Conservation (phyloP, 2,113 vertebrate species). For the Nematolebias whitei region DNA sequence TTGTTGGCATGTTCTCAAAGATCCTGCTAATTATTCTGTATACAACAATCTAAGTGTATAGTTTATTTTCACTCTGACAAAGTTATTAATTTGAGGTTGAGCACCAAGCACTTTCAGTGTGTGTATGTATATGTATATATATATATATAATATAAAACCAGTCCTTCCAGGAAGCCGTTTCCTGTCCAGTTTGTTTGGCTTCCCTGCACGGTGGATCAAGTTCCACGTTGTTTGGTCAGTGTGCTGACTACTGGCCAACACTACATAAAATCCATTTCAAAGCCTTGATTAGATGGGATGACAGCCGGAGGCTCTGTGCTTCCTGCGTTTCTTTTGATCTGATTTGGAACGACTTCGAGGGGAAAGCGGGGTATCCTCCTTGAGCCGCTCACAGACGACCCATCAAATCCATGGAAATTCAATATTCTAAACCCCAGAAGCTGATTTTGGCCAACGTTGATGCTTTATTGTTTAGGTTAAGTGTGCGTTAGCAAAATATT, state of each 20-base stretch:
- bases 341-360: slow-evolving; percentile 39
- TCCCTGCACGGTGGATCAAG: slow-evolving; percentile 30
- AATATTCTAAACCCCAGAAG: slow-evolving; percentile 23
- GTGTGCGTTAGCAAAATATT: neutral
- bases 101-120: too few species aligned
- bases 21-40: neutral
- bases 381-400: slow-evolving; percentile 25
- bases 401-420: slow-evolving; percentile 29
- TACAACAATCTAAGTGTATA: too few species aligned
- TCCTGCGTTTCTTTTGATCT: slow-evolving; percentile 42
- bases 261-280: slow-evolving; percentile 40
- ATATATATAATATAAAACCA: too few species aligned
- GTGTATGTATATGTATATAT: too few species aligned
- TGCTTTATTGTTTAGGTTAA: neutral
- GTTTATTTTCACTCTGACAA: neutral
- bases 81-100: too few species aligned
- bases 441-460: neutral
- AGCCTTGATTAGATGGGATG: slow-evolving; percentile 36
- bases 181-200: slow-evolving; percentile 1
- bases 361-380: slow-evolving; percentile 31
- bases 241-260: slow-evolving; percentile 17
- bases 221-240: slow-evolving; percentile 9
- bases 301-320: slow-evolving; percentile 27
- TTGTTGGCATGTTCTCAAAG: too few species aligned
- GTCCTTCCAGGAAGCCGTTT: slow-evolving; percentile 7